These are phyloP conservation scores for Anthonomus grandis DNA, from an alignment of 1,140 invertebrate genomes.

Conservation along the genomic window DNA sequence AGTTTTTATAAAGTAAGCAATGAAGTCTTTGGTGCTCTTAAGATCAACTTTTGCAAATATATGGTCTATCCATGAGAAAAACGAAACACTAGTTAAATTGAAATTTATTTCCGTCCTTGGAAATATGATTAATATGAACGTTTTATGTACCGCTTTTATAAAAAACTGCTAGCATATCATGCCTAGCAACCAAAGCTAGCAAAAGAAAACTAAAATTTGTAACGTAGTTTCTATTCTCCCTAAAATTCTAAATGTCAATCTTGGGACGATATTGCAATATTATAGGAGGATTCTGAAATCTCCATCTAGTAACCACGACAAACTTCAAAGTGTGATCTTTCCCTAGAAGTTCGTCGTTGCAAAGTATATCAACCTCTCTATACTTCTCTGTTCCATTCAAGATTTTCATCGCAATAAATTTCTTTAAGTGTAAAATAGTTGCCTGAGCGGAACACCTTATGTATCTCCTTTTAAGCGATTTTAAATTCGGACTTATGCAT, in stretches of 20 bases:
- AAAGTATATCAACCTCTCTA: slow-evolving; percentile 96
- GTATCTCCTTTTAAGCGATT: slow-evolving; percentile 82
- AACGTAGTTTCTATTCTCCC: too few species aligned
- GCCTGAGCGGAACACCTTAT: slow-evolving; percentile 93
- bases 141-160: too few species aligned
- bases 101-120: too few species aligned
- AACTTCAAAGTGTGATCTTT: slow-evolving; percentile 99
- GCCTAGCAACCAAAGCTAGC: too few species aligned
- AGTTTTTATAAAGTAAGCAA: too few species aligned
- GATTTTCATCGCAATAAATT: slow-evolving; percentile 95
- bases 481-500: slow-evolving; percentile 77
- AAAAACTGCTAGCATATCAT: too few species aligned
- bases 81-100: too few species aligned
- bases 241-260: slow-evolving; percentile 38
- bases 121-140: too few species aligned
- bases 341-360: slow-evolving; percentile 96
- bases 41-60: too few species aligned
- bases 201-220: too few species aligned
- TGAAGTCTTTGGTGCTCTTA: too few species aligned
- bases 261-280: slow-evolving; percentile 75
- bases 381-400: slow-evolving; percentile 88
- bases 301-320: slow-evolving; percentile 95
- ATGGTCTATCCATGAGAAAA: too few species aligned
- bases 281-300: slow-evolving; percentile 86
- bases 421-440: slow-evolving; percentile 94